Conservation (phyloP, 2,888 invertebrate genomes). For the Hymenopus coronatus region DNA sequence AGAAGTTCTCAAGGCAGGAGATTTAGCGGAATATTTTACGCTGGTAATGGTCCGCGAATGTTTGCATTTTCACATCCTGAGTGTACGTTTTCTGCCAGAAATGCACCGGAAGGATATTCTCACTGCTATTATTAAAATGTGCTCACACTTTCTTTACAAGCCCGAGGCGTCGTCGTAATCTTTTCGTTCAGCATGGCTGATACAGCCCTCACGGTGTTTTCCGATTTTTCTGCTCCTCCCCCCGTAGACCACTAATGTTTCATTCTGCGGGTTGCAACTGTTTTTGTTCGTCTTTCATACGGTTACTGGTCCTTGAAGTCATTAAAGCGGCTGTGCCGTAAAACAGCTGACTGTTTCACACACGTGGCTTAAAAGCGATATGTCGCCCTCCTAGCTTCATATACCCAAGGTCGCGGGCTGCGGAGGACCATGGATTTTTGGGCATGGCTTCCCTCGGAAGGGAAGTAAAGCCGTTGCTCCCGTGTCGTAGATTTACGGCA, state of each 20-base stretch:
- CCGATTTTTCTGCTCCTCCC: not conserved
- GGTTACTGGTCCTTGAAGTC: not conserved
- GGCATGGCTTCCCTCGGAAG: no score
- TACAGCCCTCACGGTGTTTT: not conserved
- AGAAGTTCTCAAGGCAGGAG: no score
- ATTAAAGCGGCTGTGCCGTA: not conserved
- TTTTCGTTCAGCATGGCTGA: not conserved
- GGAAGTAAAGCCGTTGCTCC: no score
- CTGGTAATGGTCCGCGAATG: no score
- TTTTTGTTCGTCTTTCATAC: not conserved
- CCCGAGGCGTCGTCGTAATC: not conserved
- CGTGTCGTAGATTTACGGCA: no score
- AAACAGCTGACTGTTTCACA: not conserved
- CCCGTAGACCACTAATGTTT: not conserved
- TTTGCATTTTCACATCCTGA: no score
- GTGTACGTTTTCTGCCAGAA: not conserved
- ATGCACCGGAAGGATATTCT: not conserved
- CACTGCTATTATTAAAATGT: not conserved
- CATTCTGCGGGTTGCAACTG: not conserved
- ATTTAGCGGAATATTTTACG: no score
- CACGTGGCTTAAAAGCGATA: no score
- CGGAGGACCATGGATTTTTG: no score
- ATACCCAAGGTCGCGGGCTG: no score
- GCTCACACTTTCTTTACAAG: not conserved
- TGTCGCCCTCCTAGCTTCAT: no score